These are phyloP conservation scores for Percopsis omiscomaycus DNA, from an alignment of 2,797 vertebrate species.

Conservation along the genomic window DNA sequence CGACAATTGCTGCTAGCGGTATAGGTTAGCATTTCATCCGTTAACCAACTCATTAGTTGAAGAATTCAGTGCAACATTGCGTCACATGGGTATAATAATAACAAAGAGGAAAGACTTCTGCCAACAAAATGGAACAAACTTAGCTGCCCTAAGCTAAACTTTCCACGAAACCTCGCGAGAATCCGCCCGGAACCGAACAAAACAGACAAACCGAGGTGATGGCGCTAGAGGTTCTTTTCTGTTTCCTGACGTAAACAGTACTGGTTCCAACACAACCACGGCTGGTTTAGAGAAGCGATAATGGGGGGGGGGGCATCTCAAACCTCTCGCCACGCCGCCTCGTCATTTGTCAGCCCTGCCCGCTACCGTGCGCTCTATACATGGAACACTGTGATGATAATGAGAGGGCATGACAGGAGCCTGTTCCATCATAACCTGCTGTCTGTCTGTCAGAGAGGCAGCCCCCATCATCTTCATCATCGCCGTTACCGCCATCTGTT, in stretches of 20 bases:
- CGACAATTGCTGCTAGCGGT: no score
- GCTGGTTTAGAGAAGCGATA: no score
- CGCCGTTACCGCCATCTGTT: slow-evolving; percentile 25
- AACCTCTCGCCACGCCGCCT: background rate
- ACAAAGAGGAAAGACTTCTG: no score
- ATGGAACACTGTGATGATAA: slow-evolving; percentile 19
- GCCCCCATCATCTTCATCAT: slow-evolving; percentile 8
- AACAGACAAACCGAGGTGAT: no score
- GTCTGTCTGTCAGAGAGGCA: slow-evolving; percentile 16
- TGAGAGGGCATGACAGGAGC: slow-evolving; percentile 34
- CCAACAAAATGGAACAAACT: no score
- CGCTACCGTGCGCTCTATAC: background rate
- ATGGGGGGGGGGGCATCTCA: background rate
- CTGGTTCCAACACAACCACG: no score
- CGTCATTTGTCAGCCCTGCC: slow-evolving; percentile 9
- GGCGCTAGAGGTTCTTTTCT: no score
- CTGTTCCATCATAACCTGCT: slow-evolving; percentile 35
- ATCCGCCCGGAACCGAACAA: no score
- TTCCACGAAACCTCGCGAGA: no score
- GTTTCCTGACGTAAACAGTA: no score
- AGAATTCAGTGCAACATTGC: background rate
- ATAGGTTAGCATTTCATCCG: no score
- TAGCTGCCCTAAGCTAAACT: no score
- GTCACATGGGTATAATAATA: slow-evolving; percentile 24
- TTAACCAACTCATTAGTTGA: background rate